Conservation (phyloP, 2,888 invertebrate species). For the Calliscelio sp. region DNA sequence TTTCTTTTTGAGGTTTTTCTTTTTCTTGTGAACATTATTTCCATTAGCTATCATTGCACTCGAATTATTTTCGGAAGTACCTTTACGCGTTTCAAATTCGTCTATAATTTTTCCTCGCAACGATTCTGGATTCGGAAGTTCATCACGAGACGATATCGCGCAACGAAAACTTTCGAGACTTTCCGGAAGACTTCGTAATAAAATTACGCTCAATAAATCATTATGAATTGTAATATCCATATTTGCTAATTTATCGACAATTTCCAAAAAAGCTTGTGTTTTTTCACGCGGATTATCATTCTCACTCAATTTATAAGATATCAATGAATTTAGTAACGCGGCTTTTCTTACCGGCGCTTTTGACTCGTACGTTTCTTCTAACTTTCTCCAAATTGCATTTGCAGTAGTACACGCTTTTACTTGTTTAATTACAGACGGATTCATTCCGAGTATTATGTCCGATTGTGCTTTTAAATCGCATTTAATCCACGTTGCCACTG, state of each 20-base stretch:
- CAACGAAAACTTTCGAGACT: constrained; percentile 5
- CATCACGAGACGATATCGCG: constrained; percentile 4
- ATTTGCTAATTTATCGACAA: neutral
- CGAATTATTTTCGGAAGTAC: too few relatives aligned
- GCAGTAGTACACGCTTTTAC: neutral
- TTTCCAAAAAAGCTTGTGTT: neutral
- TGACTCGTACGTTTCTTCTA: neutral
- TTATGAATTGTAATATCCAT: neutral
- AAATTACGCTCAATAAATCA: neutral
- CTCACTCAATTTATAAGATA: neutral
- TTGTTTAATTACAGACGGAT: neutral
- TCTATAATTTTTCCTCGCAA: neutral
- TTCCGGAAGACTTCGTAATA: neutral
- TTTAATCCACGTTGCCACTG: neutral
- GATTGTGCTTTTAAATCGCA: neutral
- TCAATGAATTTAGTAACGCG: neutral
- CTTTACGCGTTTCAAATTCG: neutral
- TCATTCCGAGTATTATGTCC: neutral
- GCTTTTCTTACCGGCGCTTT: neutral
- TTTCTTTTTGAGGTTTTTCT: too few relatives aligned
- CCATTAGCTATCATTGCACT: neutral
- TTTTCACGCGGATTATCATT: neutral
- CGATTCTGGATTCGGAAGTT: neutral
- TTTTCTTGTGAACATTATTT: neutral
- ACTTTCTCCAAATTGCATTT: neutral